Base-by-base conservation (phyloP, 2,113 vertebrate species). In the Macrotis lagotis region DNA sequence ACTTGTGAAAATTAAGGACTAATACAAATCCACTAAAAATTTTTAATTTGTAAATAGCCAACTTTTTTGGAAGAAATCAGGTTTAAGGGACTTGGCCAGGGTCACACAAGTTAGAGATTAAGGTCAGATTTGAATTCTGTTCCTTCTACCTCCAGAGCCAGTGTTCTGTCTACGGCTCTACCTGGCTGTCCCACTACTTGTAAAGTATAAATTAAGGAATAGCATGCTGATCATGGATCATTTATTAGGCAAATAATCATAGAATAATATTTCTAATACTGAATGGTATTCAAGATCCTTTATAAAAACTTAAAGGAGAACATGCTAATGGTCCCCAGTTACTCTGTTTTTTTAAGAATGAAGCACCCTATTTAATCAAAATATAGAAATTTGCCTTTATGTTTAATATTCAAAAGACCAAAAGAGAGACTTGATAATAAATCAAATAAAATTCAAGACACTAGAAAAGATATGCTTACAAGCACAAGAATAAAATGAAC, bases 301-400 rank as follows among this genome's bases (percentile, higher is more conserved):
- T 90, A 90, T 49, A 89, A n/a, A 89, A 90, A 50, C 59, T 83
- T 90, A 92, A 93, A 92, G 52, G 55, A 92, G 48, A 95, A 93
- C 92, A 88, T 95, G 37, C 14, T 50, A 91, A 91, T 93, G 52
- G 47, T 25, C 25, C 91, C n/a, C 8, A 16, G 66, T 89, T 55
- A 9, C 25, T n/a, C 44, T 53, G 8, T 66, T n/a, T 92, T 50
- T 8, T 95, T 83, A 93, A 93, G 83, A 88, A 94, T 92, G 37
- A 5, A 10, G 7, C 66, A 53, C 89, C 91, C 25, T 52, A 50
- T 22, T 93, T 93, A 89, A 74, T 66, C 55, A 66, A 31, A 59
- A 59, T 59, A 59, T 59, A 66, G 31, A 66, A 66, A 66, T 66
- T 66, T 37, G 55, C 28, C 55, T 66, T 66, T 37, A 66, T 3